phyloP scores from a whole-genome alignment of 2,113 vertebrate genomes.

The Proteles cristata region DNA sequence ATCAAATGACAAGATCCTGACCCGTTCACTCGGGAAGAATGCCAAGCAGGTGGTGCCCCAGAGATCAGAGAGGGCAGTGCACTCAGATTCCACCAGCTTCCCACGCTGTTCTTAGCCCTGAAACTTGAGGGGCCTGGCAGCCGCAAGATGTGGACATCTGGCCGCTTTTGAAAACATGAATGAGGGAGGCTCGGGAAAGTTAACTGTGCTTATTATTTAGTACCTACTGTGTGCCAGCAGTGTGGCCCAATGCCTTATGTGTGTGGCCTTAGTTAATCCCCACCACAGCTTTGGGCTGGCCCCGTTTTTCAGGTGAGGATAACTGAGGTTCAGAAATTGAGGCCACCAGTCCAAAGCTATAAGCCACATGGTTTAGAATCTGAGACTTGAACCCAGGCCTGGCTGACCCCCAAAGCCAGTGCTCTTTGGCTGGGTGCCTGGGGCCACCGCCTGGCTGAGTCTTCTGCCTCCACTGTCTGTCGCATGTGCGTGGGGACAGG shows the following conservation, averaged over 20 bases:
- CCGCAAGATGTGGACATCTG: neutral
- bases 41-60: constrained; percentile 68
- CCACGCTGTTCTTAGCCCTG: neutral
- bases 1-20: constrained; percentile 23
- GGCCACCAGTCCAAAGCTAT: neutral
- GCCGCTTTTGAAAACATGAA: neutral
- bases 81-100: neutral
- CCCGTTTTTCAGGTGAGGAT: constrained; percentile 15
- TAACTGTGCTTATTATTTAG: neutral
- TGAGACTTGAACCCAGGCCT: neutral
- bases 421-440: neutral
- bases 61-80: neutral
- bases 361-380: neutral
- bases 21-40: neutral
- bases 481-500: rapidly evolving
- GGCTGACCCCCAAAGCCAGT: neutral
- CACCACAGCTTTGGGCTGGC: neutral
- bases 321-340: neutral
- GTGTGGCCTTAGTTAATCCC: neutral
- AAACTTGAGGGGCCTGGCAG: neutral
- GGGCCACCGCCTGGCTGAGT: neutral
- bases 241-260: no score
- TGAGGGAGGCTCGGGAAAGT: neutral
- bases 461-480: neutral
- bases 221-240: neutral